Evolutionary conservation across 2,797 vertebrate genomes (phyloP).

Genomic region (Morelia viridis): DNA sequence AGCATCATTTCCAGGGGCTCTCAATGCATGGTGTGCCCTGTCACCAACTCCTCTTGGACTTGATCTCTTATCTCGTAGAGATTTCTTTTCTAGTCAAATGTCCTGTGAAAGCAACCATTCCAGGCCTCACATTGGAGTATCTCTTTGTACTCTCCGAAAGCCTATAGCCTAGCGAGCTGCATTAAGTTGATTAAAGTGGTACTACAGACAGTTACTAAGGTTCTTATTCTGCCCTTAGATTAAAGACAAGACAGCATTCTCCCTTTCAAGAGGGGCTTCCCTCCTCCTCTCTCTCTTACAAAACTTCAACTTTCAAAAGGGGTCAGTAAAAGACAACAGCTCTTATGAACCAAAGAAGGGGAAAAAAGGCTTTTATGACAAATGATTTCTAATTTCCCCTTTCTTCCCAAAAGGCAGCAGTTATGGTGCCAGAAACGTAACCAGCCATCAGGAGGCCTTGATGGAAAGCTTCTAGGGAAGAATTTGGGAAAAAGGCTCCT

Average conservation of each 20-base stretch:
- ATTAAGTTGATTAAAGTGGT: constrained; percentile 99
- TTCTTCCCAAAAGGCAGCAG: constrained; percentile 86
- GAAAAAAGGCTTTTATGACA: constrained; percentile 92
- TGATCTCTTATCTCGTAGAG: constrained; percentile 69
- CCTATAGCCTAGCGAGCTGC: constrained; percentile 82
- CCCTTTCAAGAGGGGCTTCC: constrained; percentile 76
- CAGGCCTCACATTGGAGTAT: constrained; percentile 81
- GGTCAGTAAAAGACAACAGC: constrained; percentile 92
- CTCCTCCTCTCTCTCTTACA: constrained; percentile 52
- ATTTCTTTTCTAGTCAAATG: constrained; percentile 71
- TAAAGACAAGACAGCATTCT: constrained; percentile 83
- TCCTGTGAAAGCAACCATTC: constrained; percentile 81
- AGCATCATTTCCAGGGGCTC: constrained; percentile 63
- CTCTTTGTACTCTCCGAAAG: constrained; percentile 88
- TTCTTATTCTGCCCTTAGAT: constrained; percentile 89
- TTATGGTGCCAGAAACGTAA: constrained; percentile 79
- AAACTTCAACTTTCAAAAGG: constrained; percentile 87
- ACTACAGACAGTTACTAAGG: constrained; percentile 78
- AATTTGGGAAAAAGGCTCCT: constrained; percentile 66
- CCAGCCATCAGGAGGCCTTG: constrained; percentile 77
- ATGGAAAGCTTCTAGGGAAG: constrained; percentile 82
- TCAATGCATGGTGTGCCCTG: constrained; percentile 56
- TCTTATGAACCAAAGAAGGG: constrained; percentile 81
- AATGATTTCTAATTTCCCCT: constrained; percentile 98
- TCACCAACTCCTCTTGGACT: constrained; percentile 71